These are phyloP conservation scores for Pterobdella sp. DNA, from an alignment of 2,888 invertebrate species.

Conservation along the genomic window DNA sequence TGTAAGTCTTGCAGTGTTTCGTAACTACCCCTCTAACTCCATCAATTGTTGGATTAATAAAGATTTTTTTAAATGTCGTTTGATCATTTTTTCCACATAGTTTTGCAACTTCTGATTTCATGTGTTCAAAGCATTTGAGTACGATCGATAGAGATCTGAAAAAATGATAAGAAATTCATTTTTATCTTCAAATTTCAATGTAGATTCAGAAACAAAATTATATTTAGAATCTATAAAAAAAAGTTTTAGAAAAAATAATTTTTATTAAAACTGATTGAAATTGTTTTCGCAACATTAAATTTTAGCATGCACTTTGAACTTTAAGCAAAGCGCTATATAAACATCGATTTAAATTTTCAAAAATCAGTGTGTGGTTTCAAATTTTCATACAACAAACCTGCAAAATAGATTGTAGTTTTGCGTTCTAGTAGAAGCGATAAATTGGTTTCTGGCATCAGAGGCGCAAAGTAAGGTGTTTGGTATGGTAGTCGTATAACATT, in stretches of 20 bases:
- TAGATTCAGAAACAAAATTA: too few species aligned
- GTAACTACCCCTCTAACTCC: neutral
- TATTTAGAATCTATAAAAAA: too few species aligned
- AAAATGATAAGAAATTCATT: neutral
- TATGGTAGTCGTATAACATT: neutral
- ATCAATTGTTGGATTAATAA: neutral
- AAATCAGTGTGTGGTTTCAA: too few species aligned
- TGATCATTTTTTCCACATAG: neutral
- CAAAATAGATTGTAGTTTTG: neutral
- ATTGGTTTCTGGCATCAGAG: neutral
- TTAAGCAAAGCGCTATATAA: too few species aligned
- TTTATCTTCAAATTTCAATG: neutral
- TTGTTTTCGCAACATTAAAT: too few species aligned
- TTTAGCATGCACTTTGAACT: too few species aligned
- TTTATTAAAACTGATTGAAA: too few species aligned
- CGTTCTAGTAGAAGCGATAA: neutral
- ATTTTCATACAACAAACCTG: too few species aligned
- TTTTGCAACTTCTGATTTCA: conserved; percentile 7
- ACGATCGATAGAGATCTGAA: neutral
- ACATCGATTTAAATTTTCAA: too few species aligned
- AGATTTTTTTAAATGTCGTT: neutral
- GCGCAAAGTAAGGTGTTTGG: neutral
- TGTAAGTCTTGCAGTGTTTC: neutral
- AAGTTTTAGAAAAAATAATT: too few species aligned
- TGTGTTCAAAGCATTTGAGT: conserved; percentile 9